Base-by-base conservation (phyloP, 2,888 invertebrate genomes). In the Drosophila neonasuta region DNA sequence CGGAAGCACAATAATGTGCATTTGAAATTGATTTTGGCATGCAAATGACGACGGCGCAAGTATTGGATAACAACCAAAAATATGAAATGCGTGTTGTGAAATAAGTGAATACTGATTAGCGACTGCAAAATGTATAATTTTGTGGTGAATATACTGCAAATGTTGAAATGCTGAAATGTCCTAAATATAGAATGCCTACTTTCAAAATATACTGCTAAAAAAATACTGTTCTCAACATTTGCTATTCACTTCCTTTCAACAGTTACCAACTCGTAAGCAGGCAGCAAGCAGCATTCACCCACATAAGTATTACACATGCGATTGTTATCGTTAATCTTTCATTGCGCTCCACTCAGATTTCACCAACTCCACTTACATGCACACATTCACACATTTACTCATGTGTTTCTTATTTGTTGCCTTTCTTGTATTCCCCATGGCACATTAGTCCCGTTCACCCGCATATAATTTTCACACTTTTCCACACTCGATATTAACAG, bases 391-490 rank as follows among this genome's bases (percentile, higher is more conserved):
- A 7, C 39, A 41, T 49, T 17, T n/a, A 32, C 15, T 34, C 48
- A 50, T 30, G 34, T 56, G 41, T 29, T 32, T 42, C 13, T 13
- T 20, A 7, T 29, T 41, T 20, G 17, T 4, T 10, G 32, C 24
- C 24, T 24, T 32, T n/a, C 36, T 39, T 39, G 36, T 29, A 13
- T 17, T 45, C 42, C 41, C 41, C 49, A 41, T 50, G 46, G 56
- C 63, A 64, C 58, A 64, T 57, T 51, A 62, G 64, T 32, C 56
- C 30, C 44, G 44, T 54, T 52, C 60, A 49, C 54, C 55, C 65
- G 50, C 57, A 68, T 60, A 58, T 58, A 63, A 58, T 68, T 70
- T 68, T 63, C 68, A 74, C 80, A 64, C 66, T 71, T 71, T 71
- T 68, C 66, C 56, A 67, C 57, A 62, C 57, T 58, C 50, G 61